Evolutionary conservation across 2,113 vertebrate species (phyloP).

Genomic region (Rhea americana): DNA sequence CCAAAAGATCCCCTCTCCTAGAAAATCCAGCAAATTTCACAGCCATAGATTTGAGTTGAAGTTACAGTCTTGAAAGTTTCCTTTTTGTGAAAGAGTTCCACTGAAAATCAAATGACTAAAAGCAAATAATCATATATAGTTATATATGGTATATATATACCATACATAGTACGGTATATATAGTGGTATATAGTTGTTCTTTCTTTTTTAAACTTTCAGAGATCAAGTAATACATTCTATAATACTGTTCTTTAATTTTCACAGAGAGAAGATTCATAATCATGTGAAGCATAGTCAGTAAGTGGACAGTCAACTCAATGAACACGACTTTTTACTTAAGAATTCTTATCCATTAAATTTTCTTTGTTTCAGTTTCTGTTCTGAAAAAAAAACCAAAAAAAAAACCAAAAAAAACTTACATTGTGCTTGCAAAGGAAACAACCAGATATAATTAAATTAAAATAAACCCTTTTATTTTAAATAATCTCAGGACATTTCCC

Average conservation of each 20-base stretch:
- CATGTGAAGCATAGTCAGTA: not conserved
- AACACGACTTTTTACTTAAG: conserved; percentile 57
- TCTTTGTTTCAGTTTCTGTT: conserved; percentile 67
- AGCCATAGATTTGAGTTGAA: not conserved
- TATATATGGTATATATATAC: too few relatives aligned
- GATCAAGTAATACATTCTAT: not conserved
- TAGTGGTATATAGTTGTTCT: not conserved
- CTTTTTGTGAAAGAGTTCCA: not conserved
- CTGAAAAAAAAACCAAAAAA: conserved; percentile 32
- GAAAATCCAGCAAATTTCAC: not conserved
- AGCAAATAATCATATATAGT: not conserved
- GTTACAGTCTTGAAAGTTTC: not conserved
- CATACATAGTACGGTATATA: too few relatives aligned
- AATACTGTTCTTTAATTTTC: not conserved
- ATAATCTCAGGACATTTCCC: conserved; percentile 64
- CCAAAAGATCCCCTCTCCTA: not conserved
- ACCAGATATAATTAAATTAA: conserved; percentile 68
- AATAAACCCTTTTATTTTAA: conserved; percentile 73
- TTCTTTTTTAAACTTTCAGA: not conserved
- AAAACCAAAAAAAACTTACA: conserved; percentile 27
- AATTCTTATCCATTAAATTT: conserved; percentile 63
- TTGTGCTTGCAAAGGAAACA: conserved; percentile 73
- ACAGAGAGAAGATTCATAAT: not conserved
- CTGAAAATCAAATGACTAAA: not conserved
- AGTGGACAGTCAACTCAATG: not conserved